phyloP scores from a whole-genome alignment of 2,113 vertebrate species.

The Heteronetta atricapilla region DNA sequence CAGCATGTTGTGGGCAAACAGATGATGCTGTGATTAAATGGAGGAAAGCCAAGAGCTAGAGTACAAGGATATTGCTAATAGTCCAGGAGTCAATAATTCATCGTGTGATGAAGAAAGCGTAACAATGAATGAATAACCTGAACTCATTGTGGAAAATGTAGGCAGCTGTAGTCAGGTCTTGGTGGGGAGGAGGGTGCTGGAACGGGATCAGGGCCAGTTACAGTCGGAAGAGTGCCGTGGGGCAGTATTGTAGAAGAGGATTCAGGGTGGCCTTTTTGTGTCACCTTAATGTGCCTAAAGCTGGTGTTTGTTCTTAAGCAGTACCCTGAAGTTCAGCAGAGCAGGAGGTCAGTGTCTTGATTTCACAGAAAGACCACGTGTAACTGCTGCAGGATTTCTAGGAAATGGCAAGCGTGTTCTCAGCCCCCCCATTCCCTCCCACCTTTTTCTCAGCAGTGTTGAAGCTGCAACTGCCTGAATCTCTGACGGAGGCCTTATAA shows the following conservation, averaged over 20 bases:
- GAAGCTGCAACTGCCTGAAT: not conserved
- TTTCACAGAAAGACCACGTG: not conserved
- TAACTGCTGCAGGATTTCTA: not conserved
- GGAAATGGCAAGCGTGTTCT: not conserved
- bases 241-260: not conserved
- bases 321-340: not conserved
- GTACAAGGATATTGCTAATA: not conserved
- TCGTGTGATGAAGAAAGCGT: not conserved
- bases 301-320: accelerated
- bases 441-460: not conserved
- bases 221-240: not conserved
- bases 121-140: not conserved
- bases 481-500: not conserved
- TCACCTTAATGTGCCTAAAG: not conserved
- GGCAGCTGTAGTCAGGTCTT: not conserved
- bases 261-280: not conserved
- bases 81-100: not conserved
- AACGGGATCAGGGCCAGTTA: accelerated
- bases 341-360: not conserved
- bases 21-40: not conserved
- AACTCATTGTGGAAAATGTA: not conserved
- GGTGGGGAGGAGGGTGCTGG: not conserved
- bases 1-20: not conserved
- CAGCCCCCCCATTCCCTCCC: too few species aligned
- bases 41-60: slow-evolving; percentile 9